phyloP scores from a whole-genome alignment of 2,797 vertebrate genomes.

The Ctenosaura bakeri region DNA sequence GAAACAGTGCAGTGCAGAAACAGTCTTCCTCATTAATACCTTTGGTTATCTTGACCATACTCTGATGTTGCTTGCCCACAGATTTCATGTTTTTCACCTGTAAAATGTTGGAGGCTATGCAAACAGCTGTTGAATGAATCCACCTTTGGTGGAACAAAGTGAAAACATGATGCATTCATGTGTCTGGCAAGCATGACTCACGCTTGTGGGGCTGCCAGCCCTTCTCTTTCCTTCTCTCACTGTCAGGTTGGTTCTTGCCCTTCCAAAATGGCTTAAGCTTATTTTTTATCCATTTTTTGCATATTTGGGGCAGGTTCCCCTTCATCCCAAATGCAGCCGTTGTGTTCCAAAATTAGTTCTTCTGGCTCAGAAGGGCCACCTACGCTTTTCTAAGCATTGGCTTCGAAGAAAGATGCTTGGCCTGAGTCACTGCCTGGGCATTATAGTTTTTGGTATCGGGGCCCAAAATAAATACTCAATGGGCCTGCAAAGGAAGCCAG shows the following conservation, averaged over 20 bases:
- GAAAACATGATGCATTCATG: background rate
- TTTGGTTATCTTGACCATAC: no score
- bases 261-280: background rate
- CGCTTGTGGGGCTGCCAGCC: background rate
- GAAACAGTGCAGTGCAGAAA: no score
- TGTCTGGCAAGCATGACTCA: background rate
- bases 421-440: background rate
- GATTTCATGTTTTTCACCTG: no score
- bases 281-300: background rate
- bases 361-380: background rate
- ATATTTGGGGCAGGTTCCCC: background rate
- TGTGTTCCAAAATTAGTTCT: background rate
- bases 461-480: background rate
- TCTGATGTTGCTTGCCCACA: no score
- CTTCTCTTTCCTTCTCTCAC: no score
- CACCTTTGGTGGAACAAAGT: background rate
- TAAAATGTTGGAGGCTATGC: no score
- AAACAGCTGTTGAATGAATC: no score
- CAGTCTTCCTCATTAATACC: no score
- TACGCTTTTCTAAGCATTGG: background rate
- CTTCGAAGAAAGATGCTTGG: background rate
- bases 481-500: background rate
- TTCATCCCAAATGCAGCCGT: no score
- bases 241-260: background rate
- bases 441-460: no score